Evolutionary conservation across 2,888 invertebrate genomes (phyloP).

Genomic region (Epiblema foenella): DNA sequence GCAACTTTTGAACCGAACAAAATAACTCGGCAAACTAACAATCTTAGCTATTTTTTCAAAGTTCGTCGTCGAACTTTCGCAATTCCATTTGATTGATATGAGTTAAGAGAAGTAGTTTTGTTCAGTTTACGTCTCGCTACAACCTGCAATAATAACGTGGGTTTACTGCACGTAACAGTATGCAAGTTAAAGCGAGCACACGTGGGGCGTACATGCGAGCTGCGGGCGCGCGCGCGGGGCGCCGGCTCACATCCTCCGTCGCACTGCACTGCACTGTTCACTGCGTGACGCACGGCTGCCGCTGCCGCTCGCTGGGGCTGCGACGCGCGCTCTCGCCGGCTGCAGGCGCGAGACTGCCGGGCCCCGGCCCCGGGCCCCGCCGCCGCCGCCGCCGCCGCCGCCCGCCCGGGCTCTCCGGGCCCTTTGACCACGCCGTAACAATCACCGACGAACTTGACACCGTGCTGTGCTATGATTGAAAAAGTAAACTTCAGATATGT

Average conservation of each 20-base stretch:
- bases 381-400: slow-evolving; percentile 14
- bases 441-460: slow-evolving; percentile 19
- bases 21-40: background rate
- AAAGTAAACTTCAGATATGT: slow-evolving; percentile 8
- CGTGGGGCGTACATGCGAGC: slow-evolving; percentile 15
- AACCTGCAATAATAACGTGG: too few relatives aligned
- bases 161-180: background rate
- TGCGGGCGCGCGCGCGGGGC: too few relatives aligned
- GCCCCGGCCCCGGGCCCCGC: slow-evolving; percentile 5
- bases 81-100: background rate
- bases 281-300: slow-evolving; percentile 16
- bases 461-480: background rate
- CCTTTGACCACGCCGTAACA: slow-evolving; percentile 15
- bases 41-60: background rate
- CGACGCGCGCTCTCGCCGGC: slow-evolving; percentile 29
- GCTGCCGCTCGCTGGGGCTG: too few relatives aligned
- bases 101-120: background rate
- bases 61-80: background rate
- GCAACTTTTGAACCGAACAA: background rate
- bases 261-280: slow-evolving; percentile 29
- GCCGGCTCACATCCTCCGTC: slow-evolving; percentile 19
- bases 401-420: slow-evolving; percentile 15
- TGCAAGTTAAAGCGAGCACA: background rate
- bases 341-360: slow-evolving; percentile 40
- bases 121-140: background rate